Percentiles rank a stretch among this genome's conserved stretches.
phyloP scores from a whole-genome alignment of 2,113 vertebrate species.

The Clarias macrocephalus region DNA sequence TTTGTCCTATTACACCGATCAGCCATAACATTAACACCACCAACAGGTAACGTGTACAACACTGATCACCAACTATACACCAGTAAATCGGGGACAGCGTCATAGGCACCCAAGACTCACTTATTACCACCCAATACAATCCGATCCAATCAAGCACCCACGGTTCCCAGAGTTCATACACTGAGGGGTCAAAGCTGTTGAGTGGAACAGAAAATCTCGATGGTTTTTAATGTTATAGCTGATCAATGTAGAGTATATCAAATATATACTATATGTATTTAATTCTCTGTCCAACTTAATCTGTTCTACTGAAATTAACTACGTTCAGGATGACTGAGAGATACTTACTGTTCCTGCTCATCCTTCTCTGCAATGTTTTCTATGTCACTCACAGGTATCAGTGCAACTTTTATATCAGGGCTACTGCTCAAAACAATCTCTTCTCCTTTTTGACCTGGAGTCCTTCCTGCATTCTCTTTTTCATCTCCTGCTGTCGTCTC shows the following conservation, averaged over 20 bases:
- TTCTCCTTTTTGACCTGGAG: constrained; percentile 30
- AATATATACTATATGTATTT: neutral
- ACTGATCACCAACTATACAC: no score
- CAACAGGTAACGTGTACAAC: no score
- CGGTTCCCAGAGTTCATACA: no score
- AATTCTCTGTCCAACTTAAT: neutral
- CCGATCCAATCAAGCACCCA: no score
- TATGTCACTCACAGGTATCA: constrained; percentile 22
- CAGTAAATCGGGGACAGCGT: no score
- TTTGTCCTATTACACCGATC: neutral
- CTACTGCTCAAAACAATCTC: constrained; percentile 26
- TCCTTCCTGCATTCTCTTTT: constrained; percentile 10
- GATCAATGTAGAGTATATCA: neutral
- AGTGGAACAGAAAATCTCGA: no score
- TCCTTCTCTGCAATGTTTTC: constrained; percentile 25
- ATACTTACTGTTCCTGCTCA: constrained; percentile 38
- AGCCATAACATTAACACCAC: no score
- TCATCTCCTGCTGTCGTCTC: neutral
- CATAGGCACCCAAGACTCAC: no score
- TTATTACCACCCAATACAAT: no score
- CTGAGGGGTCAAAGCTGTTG: no score
- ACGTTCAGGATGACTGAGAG: neutral
- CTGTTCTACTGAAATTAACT: neutral
- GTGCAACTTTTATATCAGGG: neutral
- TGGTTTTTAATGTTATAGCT: no score